Percentiles rank a stretch among this genome's conserved stretches.
Evolutionary conservation across 37 sponge, comb jelly and placozoan genomes (phyloP).

Genomic region (Spongilla lacustris): DNA sequence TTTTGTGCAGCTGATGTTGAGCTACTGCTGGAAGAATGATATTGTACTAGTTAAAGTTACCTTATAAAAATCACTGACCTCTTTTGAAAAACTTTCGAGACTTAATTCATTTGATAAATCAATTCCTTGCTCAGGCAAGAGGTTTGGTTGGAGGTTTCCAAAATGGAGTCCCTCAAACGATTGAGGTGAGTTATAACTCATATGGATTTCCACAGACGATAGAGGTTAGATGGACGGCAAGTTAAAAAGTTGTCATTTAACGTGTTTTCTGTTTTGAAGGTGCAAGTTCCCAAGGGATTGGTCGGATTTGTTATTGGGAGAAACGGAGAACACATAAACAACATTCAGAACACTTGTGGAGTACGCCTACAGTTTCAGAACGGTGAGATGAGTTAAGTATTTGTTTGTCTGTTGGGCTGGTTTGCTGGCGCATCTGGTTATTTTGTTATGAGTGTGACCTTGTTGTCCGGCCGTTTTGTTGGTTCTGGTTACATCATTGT

Average conservation of each 20-base stretch:
- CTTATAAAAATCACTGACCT: not conserved
- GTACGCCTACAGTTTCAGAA: conserved; percentile 87
- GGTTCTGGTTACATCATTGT: too few relatives aligned
- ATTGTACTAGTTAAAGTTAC: not conserved
- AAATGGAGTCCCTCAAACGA: conserved; percentile 8
- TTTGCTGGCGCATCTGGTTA: too few relatives aligned
- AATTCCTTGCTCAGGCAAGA: conserved; percentile 34
- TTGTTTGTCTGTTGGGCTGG: too few relatives aligned
- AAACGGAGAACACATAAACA: conserved; percentile 89
- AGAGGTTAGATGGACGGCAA: conserved; percentile 11
- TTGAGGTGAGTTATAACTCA: conserved; percentile 11
- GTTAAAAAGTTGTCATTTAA: not conserved
- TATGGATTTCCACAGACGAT: conserved; percentile 42
- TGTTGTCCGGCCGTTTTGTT: too few relatives aligned
- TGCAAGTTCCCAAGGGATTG: conserved; percentile 83
- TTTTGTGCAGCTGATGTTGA: not conserved
- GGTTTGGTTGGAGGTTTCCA: conserved; percentile 39
- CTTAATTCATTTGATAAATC: not conserved
- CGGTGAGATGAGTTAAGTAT: conserved; percentile 32
- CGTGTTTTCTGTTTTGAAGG: conserved; percentile 35
- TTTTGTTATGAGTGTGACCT: too few relatives aligned
- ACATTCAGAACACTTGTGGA: conserved; percentile 87
- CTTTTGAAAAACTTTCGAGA: not conserved
- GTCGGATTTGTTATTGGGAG: conserved; percentile 93
- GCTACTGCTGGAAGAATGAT: not conserved